These are phyloP conservation scores for Lethenteron reissneri DNA, from an alignment of 2,113 vertebrate species.

Conservation along the genomic window DNA sequence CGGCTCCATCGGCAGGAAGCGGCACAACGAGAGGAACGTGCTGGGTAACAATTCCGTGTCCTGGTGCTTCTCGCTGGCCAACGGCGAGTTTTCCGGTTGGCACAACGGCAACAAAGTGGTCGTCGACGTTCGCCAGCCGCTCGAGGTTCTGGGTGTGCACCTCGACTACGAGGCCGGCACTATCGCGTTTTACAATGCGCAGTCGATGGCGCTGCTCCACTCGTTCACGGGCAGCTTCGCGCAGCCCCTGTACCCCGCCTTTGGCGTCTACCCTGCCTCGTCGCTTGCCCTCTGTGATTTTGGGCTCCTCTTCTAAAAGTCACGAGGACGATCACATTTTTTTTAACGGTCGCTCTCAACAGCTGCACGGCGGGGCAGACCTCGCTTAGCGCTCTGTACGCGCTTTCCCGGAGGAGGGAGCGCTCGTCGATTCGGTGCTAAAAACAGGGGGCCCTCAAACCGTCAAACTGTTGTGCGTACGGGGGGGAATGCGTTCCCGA, in stretches of 20 bases:
- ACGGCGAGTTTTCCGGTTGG: not conserved
- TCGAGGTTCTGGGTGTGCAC: conserved; percentile 10
- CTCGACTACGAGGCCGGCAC: conserved; percentile 37
- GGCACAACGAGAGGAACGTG: conserved; percentile 22
- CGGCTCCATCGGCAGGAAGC: conserved; percentile 21
- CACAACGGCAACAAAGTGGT: conserved; percentile 2
- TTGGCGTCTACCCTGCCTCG: not conserved
- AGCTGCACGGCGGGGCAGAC: too few relatives aligned
- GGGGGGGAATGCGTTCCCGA: too few relatives aligned
- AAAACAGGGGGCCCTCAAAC: too few relatives aligned
- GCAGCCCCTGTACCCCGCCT: conserved; percentile 8
- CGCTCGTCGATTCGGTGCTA: too few relatives aligned
- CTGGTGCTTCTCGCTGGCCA: conserved; percentile 21
- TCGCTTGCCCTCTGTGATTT: too few relatives aligned
- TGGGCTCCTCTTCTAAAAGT: too few relatives aligned
- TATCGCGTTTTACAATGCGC: conserved; percentile 26
- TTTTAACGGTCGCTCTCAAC: too few relatives aligned
- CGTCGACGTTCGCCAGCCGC: not conserved
- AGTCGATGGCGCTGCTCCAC: conserved; percentile 16
- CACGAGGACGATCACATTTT: too few relatives aligned
- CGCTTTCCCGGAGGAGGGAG: too few relatives aligned
- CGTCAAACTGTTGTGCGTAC: too few relatives aligned
- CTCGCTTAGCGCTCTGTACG: too few relatives aligned
- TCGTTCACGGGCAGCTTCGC: conserved; percentile 24
- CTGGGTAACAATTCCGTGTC: conserved; percentile 31